A percentile compares a stretch with the other conserved stretches of the same genome.
Evolutionary conservation across 2,888 invertebrate species (phyloP).

Genomic region (Andrena bicolor): DNA sequence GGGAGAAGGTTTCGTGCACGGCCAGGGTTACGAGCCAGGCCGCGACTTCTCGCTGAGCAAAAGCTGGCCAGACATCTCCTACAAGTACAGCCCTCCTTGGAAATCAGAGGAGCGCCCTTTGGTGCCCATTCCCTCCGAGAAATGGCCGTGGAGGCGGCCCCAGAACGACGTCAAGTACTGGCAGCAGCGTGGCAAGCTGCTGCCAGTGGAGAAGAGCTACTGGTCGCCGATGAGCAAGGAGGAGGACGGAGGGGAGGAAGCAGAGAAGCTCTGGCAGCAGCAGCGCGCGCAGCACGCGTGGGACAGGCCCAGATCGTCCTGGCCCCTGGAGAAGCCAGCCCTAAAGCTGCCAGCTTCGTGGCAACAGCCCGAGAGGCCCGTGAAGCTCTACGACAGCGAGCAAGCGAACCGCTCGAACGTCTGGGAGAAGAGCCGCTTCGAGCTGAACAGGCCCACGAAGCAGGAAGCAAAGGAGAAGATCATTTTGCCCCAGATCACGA

Average conservation of each 20-base stretch:
- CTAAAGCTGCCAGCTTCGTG: conserved; percentile 32
- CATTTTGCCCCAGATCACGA: conserved; percentile 74
- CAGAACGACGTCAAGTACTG: conserved; percentile 59
- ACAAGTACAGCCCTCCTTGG: conserved; percentile 70
- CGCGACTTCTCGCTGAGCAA: conserved; percentile 70
- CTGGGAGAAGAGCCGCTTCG: conserved; percentile 47
- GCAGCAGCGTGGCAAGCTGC: conserved; percentile 59
- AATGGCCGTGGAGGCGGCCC: conserved; percentile 69
- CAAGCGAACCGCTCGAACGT: background rate
- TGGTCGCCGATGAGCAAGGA: conserved; percentile 40
- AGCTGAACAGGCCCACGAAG: conserved; percentile 23
- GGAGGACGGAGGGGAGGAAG: conserved; percentile 22
- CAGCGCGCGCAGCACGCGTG: conserved; percentile 47
- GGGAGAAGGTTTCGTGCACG: conserved; percentile 45
- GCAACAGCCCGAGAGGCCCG: conserved; percentile 49
- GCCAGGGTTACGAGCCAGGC: conserved; percentile 68
- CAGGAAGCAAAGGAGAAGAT: conserved; percentile 42
- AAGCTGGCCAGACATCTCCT: conserved; percentile 71
- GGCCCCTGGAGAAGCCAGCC: conserved; percentile 28
- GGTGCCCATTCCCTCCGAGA: conserved; percentile 22
- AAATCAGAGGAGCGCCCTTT: conserved; percentile 49
- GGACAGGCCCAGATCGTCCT: conserved; percentile 38
- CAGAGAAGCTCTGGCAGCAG: conserved; percentile 48
- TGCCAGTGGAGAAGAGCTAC: conserved; percentile 45
- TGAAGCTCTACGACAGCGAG: conserved; percentile 44